phyloP scores from a whole-genome alignment of 2,888 invertebrate species.

The Zootermopsis nevadensis region DNA sequence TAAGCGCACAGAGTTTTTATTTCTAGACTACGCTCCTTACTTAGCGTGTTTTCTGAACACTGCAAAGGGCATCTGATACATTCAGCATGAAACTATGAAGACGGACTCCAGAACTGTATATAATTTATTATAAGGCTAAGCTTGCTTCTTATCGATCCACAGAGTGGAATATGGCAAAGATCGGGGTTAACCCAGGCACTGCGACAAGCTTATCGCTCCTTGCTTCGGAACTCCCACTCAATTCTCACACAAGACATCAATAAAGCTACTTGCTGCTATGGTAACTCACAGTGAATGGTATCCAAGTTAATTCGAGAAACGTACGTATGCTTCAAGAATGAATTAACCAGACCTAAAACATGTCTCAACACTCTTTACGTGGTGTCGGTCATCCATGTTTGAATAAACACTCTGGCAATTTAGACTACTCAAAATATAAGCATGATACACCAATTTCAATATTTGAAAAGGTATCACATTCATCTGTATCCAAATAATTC shows the following conservation, averaged over 20 bases:
- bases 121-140: background rate
- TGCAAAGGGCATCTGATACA: background rate
- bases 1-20: too few species aligned
- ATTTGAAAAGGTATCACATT: too few species aligned
- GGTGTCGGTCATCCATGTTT: too few species aligned
- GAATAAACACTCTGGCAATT: too few species aligned
- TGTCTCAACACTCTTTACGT: too few species aligned
- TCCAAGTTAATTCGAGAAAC: too few species aligned
- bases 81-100: background rate
- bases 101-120: background rate
- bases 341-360: too few species aligned
- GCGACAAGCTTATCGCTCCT: background rate
- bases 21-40: background rate
- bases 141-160: background rate
- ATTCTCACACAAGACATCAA: background rate
- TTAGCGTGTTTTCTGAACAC: background rate
- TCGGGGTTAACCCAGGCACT: background rate
- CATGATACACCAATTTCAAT: too few species aligned
- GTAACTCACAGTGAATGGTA: background rate
- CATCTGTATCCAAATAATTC: too few species aligned
- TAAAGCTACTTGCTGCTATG: background rate
- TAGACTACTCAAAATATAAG: too few species aligned
- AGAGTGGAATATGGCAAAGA: background rate
- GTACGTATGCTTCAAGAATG: too few species aligned
- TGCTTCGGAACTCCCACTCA: background rate